Percentiles rank a stretch among this genome's conserved stretches.
phyloP scores from a whole-genome alignment of 2,888 invertebrate species.

The Noctua janthe region DNA sequence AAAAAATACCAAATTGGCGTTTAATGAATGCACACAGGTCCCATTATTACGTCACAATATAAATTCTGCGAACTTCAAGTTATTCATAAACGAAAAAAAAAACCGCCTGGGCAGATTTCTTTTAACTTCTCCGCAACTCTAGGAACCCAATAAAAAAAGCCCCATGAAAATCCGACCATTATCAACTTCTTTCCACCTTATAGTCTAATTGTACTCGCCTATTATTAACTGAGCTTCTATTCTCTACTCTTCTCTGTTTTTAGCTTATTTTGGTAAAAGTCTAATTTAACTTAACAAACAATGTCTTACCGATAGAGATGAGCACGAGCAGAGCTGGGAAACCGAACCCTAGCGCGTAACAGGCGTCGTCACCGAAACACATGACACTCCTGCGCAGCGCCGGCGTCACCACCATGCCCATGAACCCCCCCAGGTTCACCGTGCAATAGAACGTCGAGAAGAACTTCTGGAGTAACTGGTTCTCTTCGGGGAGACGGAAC shows the following conservation, averaged over 20 bases:
- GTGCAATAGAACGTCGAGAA: slow-evolving; percentile 96
- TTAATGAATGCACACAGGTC: too few relatives aligned
- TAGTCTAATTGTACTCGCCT: too few relatives aligned
- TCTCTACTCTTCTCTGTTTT: neutral
- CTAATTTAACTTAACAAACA: neutral
- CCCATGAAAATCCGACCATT: too few relatives aligned
- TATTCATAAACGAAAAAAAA: too few relatives aligned
- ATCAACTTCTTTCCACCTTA: too few relatives aligned
- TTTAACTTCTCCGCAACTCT: too few relatives aligned
- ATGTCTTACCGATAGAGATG: slow-evolving; percentile 90
- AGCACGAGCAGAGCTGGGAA: slow-evolving; percentile 94
- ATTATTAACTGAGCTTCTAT: neutral
- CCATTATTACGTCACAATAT: too few relatives aligned
- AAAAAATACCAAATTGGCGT: too few relatives aligned
- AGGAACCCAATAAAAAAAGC: too few relatives aligned
- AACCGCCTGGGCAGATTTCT: too few relatives aligned
- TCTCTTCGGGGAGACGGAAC: slow-evolving; percentile 93
- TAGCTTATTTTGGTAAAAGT: neutral
- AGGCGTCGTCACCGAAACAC: slow-evolving; percentile 93
- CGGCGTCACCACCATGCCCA: slow-evolving; percentile 93
- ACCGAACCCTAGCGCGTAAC: slow-evolving; percentile 94
- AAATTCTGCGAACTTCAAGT: too few relatives aligned
- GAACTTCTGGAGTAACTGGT: slow-evolving; percentile 92
- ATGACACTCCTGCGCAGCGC: slow-evolving; percentile 92
- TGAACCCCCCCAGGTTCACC: slow-evolving; percentile 93